These are phyloP conservation scores for Synodontis membranacea DNA, from an alignment of 2,113 vertebrate species.

Conservation along the genomic window DNA sequence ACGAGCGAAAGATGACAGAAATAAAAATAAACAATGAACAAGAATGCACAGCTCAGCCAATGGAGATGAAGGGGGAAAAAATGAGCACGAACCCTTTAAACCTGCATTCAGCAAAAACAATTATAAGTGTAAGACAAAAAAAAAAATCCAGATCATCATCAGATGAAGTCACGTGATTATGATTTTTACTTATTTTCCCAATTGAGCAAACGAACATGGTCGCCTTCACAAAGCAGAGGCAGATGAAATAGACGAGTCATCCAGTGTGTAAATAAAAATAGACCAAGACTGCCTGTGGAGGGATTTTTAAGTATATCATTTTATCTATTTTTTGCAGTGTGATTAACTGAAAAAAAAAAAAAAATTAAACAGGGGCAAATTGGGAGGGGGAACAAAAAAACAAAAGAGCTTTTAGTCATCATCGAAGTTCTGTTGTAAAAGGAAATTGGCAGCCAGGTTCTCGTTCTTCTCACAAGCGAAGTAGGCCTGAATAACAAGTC, in stretches of 20 bases:
- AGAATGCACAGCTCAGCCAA: slow-evolving; percentile 18
- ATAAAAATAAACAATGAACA: slow-evolving; percentile 31
- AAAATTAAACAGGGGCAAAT: slow-evolving; percentile 54
- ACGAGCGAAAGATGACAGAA: slow-evolving; percentile 42
- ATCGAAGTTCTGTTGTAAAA: slow-evolving; percentile 97
- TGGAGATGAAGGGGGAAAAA: neutral
- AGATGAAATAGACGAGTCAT: slow-evolving; percentile 65
- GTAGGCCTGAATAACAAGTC: slow-evolving; percentile 97
- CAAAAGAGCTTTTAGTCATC: slow-evolving; percentile 81
- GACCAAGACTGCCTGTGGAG: slow-evolving; percentile 69
- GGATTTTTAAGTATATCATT: slow-evolving; percentile 42
- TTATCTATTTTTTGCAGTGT: slow-evolving; percentile 60
- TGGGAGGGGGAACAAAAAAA: slow-evolving; percentile 61
- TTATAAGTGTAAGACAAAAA: slow-evolving; percentile 62
- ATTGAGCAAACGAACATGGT: slow-evolving; percentile 53
- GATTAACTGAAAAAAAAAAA: slow-evolving; percentile 54
- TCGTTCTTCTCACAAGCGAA: slow-evolving; percentile 98
- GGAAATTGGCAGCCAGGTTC: slow-evolving; percentile 97
- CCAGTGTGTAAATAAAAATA: slow-evolving; percentile 76
- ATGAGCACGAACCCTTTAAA: slow-evolving; percentile 66
- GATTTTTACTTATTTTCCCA: slow-evolving; percentile 71
- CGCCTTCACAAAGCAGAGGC: slow-evolving; percentile 57
- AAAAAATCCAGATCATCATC: slow-evolving; percentile 61
- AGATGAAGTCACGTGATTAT: slow-evolving; percentile 68
- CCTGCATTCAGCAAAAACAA: slow-evolving; percentile 65